Evolutionary conservation across 2,113 vertebrate species (phyloP).

Genomic region (Phalacrocorax aristotelis): DNA sequence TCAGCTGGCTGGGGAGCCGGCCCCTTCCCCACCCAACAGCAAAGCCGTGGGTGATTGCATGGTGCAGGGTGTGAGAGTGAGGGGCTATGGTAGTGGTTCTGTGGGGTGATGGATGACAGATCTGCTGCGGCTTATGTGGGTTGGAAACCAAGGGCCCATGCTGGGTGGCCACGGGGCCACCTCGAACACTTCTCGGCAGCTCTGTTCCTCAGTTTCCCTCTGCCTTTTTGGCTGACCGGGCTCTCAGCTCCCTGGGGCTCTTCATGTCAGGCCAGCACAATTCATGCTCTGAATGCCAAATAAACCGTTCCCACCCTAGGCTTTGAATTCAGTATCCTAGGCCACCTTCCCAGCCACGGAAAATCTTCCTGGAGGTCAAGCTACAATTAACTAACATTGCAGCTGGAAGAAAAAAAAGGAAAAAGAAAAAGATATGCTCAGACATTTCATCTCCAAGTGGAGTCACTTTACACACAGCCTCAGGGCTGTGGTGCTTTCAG

Average conservation of each 20-base stretch:
- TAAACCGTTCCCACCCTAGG: neutral
- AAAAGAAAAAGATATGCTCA: neutral
- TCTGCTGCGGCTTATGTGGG: neutral
- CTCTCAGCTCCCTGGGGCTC: neutral
- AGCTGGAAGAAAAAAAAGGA: neutral
- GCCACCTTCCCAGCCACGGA: neutral
- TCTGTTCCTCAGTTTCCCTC: neutral
- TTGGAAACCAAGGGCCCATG: neutral
- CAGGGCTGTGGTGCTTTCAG: neutral
- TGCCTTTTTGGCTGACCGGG: neutral
- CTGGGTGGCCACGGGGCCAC: neutral
- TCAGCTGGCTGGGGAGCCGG: neutral
- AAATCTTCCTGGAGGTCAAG: neutral
- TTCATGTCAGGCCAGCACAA: rapidly evolving
- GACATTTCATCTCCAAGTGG: neutral
- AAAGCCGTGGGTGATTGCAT: rapidly evolving
- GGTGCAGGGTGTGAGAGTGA: rapidly evolving
- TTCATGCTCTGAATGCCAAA: neutral
- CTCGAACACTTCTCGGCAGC: neutral
- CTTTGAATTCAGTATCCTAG: neutral
- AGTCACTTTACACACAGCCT: neutral
- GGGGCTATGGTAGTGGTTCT: neutral
- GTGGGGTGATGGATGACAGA: neutral
- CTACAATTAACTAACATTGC: neutral
- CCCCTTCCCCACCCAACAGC: neutral